Percentiles rank a stretch among this genome's conserved stretches.
These are phyloP conservation scores for Anolis sagrei DNA, from an alignment of 2,113 vertebrate species.

Conservation along the genomic window DNA sequence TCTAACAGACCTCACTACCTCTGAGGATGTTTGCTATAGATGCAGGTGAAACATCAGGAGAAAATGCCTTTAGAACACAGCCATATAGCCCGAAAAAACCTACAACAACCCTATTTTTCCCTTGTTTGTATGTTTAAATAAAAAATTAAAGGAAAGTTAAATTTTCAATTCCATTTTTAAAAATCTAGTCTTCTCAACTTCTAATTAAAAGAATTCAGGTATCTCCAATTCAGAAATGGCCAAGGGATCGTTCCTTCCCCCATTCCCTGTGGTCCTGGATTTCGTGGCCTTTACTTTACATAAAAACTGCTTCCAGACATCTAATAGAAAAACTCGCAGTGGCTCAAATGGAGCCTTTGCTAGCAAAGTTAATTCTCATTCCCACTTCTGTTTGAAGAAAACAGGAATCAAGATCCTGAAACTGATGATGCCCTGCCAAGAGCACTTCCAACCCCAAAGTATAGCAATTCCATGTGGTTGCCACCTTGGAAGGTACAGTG, in stretches of 20 bases:
- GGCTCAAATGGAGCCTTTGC: slow-evolving; percentile 2
- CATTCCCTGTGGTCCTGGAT: background rate
- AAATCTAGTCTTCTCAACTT: background rate
- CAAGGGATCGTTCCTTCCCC: background rate
- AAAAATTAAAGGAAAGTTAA: background rate
- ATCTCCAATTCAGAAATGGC: background rate
- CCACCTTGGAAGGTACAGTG: background rate
- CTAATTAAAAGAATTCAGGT: background rate
- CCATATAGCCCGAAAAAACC: too few relatives aligned
- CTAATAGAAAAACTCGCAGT: background rate
- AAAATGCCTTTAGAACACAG: too few relatives aligned
- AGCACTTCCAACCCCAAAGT: background rate
- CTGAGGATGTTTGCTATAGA: too few relatives aligned
- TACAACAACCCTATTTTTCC: too few relatives aligned
- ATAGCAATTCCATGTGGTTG: background rate
- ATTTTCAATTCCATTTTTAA: background rate
- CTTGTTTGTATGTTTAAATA: too few relatives aligned
- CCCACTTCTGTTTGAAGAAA: background rate
- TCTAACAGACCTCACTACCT: too few relatives aligned
- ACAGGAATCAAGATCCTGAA: background rate
- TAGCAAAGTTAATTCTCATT: background rate
- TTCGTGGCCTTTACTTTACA: background rate
- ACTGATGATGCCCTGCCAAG: too few relatives aligned
- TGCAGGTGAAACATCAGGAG: too few relatives aligned
- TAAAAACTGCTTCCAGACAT: background rate